Evolutionary conservation across 2,797 vertebrate genomes (phyloP).

Genomic region (Phataginus tetradactyla): DNA sequence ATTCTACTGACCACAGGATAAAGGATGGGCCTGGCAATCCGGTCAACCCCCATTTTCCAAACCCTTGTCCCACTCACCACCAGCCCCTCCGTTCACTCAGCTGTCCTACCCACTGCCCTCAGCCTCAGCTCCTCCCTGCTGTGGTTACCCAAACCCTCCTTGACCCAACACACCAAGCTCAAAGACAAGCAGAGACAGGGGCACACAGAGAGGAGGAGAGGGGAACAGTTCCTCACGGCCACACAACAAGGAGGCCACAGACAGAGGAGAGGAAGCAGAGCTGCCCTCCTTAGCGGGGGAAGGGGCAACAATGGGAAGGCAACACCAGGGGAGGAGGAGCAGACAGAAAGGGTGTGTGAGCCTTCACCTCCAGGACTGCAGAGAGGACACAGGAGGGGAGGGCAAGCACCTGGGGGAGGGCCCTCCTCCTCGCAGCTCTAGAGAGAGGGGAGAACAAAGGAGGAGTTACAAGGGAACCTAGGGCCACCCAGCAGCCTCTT

Average conservation of each 20-base stretch:
- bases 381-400: conserved; percentile 51
- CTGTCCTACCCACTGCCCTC: background rate
- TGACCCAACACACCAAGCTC: conserved; percentile 64
- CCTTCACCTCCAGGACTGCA: conserved; percentile 73
- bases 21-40: background rate
- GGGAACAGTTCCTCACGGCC: background rate
- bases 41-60: background rate
- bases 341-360: conserved; percentile 38
- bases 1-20: background rate
- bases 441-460: conserved; percentile 64
- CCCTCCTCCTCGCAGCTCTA: conserved; percentile 71
- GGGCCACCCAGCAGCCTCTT: background rate
- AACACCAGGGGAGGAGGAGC: conserved; percentile 38
- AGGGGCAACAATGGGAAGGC: conserved; percentile 44
- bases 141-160: background rate
- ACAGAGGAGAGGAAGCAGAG: conserved; percentile 46
- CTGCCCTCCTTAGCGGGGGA: conserved; percentile 27
- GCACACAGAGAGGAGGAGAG: conserved; percentile 47
- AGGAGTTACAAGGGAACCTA: background rate
- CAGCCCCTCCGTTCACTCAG: background rate
- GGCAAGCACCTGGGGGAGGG: conserved; percentile 47
- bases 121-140: background rate
- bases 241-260: conserved; percentile 14
- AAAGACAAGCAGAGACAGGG: conserved; percentile 69
- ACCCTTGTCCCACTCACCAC: background rate